A percentile compares a stretch with the other conserved stretches of the same genome.
phyloP scores from a whole-genome alignment of 2,797 vertebrate species.

The Paratrypauchen microcephalus region DNA sequence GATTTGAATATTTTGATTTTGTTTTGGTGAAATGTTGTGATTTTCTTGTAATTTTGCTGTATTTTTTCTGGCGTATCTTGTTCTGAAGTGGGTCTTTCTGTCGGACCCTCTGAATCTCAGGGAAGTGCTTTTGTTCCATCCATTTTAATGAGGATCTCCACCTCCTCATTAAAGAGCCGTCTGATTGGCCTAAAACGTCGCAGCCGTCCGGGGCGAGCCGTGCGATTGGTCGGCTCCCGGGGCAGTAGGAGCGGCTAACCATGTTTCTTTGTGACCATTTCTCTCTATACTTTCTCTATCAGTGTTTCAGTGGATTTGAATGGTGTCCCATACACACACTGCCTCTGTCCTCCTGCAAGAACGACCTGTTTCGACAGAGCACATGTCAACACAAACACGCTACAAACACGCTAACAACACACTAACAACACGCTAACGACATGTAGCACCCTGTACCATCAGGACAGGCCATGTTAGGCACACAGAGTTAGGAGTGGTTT shows the following conservation, averaged over 20 bases:
- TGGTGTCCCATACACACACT: conserved; percentile 76
- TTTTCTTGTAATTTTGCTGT: conserved; percentile 8
- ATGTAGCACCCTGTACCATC: neutral
- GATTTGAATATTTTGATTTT: neutral
- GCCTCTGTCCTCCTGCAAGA: conserved; percentile 77
- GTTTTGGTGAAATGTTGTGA: conserved; percentile 1
- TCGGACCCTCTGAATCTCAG: neutral
- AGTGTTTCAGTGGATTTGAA: conserved; percentile 80
- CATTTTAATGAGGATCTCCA: conserved; percentile 8
- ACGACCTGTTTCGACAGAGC: conserved; percentile 34
- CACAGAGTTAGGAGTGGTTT: neutral
- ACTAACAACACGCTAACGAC: neutral
- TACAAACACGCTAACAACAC: neutral
- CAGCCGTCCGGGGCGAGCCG: neutral
- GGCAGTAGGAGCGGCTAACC: conserved; percentile 18
- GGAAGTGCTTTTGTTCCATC: conserved; percentile 8
- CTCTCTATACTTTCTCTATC: conserved; percentile 75
- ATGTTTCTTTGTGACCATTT: conserved; percentile 63
- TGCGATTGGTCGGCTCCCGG: neutral
- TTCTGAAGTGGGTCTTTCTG: conserved; percentile 9
- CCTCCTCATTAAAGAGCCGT: neutral
- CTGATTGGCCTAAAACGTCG: neutral
- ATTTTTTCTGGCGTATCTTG: neutral
- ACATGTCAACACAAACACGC: neutral
- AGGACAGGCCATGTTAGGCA: too few species aligned